phyloP scores from a whole-genome alignment of 2,888 invertebrate species.

The Anagyrus pseudococci region DNA sequence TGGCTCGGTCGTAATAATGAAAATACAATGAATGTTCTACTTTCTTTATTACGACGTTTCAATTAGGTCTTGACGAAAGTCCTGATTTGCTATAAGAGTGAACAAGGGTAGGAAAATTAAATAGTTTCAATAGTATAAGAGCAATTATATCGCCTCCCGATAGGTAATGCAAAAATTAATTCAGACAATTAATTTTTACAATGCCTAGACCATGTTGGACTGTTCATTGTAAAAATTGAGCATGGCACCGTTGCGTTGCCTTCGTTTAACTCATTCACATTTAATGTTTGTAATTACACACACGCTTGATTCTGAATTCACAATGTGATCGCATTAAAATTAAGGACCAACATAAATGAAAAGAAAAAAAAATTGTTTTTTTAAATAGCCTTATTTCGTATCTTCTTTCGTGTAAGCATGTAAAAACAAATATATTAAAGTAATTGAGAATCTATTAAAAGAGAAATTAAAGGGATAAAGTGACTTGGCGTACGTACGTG shows the following conservation, averaged over 20 bases:
- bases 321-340: conserved; percentile 29
- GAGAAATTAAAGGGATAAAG: not conserved
- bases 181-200: conserved; percentile 23
- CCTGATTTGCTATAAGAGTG: not conserved
- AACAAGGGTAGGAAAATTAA: not conserved
- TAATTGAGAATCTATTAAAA: too few relatives aligned
- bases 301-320: conserved; percentile 19
- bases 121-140: conserved; percentile 5
- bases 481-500: conserved; percentile 1
- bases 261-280: conserved; percentile 14
- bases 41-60: conserved; percentile 16
- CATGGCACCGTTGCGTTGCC: conserved; percentile 10
- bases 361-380: conserved; percentile 17
- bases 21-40: conserved; percentile 17
- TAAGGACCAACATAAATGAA: conserved; percentile 29
- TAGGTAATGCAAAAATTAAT: conserved; percentile 20
- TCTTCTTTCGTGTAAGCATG: conserved; percentile 7
- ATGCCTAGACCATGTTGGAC: conserved; percentile 10
- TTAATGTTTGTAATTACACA: conserved; percentile 15
- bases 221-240: conserved; percentile 2
- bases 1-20: conserved; percentile 11
- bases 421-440: not conserved
- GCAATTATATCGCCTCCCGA: conserved; percentile 12
- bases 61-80: conserved; percentile 1
- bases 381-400: conserved; percentile 27